Evolutionary conservation across 2,888 invertebrate genomes (phyloP).

Genomic region (Globia sparganii): DNA sequence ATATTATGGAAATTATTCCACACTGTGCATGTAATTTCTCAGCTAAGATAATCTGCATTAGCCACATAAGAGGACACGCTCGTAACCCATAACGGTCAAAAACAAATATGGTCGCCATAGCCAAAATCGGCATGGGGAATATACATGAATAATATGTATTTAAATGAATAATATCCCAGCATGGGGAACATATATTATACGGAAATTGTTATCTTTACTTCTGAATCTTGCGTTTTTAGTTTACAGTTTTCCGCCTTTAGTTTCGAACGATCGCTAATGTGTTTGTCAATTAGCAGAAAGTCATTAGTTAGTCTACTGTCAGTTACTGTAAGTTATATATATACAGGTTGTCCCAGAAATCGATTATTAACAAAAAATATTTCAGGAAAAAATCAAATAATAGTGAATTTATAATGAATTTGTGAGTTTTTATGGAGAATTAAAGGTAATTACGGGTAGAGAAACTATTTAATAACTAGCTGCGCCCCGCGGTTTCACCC

Average conservation of each 20-base stretch:
- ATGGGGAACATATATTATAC: not conserved
- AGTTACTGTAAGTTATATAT: too few species aligned
- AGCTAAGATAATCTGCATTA: not conserved
- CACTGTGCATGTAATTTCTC: not conserved
- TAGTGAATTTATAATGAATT: too few species aligned
- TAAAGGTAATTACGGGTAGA: too few species aligned
- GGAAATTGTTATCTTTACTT: not conserved
- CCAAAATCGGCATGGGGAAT: not conserved
- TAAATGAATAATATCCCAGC: not conserved
- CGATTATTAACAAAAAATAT: too few species aligned
- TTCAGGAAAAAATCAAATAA: too few species aligned
- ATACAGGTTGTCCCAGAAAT: too few species aligned
- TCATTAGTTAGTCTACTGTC: not conserved
- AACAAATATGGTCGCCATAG: not conserved
- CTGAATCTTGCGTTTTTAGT: not conserved
- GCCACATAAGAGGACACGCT: not conserved
- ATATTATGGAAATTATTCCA: not conserved
- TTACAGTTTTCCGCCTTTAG: not conserved
- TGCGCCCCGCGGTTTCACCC: too few species aligned
- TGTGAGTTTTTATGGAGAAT: too few species aligned
- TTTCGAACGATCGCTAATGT: not conserved
- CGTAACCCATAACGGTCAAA: not conserved
- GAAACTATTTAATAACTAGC: too few species aligned
- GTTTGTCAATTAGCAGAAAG: not conserved
- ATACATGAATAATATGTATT: too few species aligned